Evolutionary conservation across 2,888 invertebrate species (phyloP).

Genomic region (Theodoxus fluviatilis): DNA sequence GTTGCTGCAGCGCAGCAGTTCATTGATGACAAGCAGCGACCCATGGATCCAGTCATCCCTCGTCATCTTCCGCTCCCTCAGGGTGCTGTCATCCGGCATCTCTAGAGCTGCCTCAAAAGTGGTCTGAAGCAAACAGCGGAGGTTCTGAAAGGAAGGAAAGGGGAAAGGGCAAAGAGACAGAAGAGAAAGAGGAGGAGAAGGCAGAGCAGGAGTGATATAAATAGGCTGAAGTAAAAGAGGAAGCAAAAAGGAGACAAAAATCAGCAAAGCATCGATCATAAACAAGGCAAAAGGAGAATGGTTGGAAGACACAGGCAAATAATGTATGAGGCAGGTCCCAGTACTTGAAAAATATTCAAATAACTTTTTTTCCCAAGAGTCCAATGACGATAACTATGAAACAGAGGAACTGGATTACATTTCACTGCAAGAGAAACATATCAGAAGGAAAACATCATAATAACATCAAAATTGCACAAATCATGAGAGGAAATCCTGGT

Average conservation of each 20-base stretch:
- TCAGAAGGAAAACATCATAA: too few species aligned
- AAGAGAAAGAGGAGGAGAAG: background rate
- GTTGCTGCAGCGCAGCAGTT: constrained; percentile 89
- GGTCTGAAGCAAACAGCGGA: background rate
- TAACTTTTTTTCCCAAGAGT: too few species aligned
- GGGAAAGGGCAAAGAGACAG: background rate
- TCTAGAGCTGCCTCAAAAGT: constrained; percentile 83
- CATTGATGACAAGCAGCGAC: constrained; percentile 89
- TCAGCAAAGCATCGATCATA: too few species aligned
- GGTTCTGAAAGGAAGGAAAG: background rate
- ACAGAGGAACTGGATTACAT: too few species aligned
- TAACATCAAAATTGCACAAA: too few species aligned
- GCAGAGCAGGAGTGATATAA: background rate
- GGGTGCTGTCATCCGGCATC: constrained; percentile 76
- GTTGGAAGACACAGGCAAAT: background rate
- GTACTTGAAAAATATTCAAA: too few species aligned
- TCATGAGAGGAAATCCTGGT: too few species aligned
- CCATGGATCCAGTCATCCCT: constrained; percentile 92
- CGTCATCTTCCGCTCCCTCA: constrained; percentile 75
- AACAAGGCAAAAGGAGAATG: background rate
- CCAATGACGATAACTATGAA: too few species aligned
- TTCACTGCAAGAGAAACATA: too few species aligned
- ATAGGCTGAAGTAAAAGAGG: background rate
- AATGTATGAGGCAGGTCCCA: too few species aligned
- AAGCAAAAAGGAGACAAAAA: constrained; percentile 5